These are phyloP conservation scores for Calcarius ornatus DNA, from an alignment of 2,113 vertebrate species.

Conservation along the genomic window DNA sequence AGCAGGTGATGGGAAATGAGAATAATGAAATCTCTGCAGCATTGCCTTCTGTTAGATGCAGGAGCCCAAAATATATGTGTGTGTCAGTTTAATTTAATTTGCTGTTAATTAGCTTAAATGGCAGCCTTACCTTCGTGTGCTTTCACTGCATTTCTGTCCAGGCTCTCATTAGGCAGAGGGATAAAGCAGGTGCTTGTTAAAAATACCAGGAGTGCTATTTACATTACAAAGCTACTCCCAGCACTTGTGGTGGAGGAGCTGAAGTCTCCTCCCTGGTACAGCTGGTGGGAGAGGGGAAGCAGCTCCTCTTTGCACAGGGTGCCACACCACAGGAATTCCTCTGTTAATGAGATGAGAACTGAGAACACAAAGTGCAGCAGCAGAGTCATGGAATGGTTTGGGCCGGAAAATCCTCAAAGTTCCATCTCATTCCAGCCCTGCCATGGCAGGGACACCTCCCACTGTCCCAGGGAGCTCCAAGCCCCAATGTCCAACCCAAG, in stretches of 20 bases:
- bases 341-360: neutral
- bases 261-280: neutral
- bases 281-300: neutral
- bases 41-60: neutral
- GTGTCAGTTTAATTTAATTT: conserved; percentile 65
- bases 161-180: conserved; percentile 11
- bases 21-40: conserved; percentile 40
- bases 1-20: neutral
- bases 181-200: conserved; percentile 47
- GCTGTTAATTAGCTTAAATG: conserved; percentile 66
- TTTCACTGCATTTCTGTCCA: conserved; percentile 42
- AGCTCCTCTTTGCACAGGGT: neutral
- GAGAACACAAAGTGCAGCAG: neutral
- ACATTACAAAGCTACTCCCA: conserved; percentile 34
- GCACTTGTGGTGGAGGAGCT: neutral
- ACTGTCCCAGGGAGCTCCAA: neutral
- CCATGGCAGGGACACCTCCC: neutral
- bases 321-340: neutral
- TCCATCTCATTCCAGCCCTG: rapidly evolving
- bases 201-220: conserved; percentile 24
- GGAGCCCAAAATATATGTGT: conserved; percentile 30
- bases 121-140: conserved; percentile 29
- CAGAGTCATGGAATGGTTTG: neutral
- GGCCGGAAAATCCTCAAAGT: neutral
- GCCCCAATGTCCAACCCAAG: rapidly evolving